A percentile compares a stretch with the other conserved stretches of the same genome.
Conservation (phyloP, 1,140 invertebrate species). For the Lucilia cuprina region DNA sequence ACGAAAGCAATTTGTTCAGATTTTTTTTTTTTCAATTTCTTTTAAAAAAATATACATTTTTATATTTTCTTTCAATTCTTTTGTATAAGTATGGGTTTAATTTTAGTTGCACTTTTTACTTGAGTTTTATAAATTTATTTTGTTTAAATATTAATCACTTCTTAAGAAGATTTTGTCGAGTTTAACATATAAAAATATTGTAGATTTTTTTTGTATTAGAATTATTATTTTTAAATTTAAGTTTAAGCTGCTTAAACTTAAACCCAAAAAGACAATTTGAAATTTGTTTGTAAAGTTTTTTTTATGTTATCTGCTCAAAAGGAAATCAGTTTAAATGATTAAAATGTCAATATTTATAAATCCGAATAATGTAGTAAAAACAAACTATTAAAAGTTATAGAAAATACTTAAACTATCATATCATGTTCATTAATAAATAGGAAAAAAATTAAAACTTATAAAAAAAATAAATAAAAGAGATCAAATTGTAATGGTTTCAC, state of each 20-base stretch:
- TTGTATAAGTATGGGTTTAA: constrained; percentile 19
- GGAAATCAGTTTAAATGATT: constrained; percentile 4
- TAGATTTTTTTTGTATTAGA: background rate
- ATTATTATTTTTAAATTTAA: background rate
- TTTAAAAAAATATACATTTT: background rate
- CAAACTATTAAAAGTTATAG: background rate
- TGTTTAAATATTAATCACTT: constrained; percentile 38
- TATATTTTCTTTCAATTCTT: constrained; percentile 10
- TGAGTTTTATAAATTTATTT: background rate
- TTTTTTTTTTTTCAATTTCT: background rate
- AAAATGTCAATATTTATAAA: constrained; percentile 13
- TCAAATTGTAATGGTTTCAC: background rate
- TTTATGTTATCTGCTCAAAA: background rate
- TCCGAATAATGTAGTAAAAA: background rate
- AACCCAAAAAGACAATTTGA: background rate
- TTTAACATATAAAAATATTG: background rate
- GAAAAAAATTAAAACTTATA: background rate
- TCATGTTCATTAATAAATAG: background rate
- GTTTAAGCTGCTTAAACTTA: constrained; percentile 27
- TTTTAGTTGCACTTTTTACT: background rate
- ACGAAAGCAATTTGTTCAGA: constrained; percentile 1
- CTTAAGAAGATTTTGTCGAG: background rate
- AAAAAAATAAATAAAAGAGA: constrained; percentile 5
- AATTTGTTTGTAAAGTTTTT: background rate
- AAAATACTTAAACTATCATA: background rate